Evolutionary conservation across 2,797 vertebrate genomes (phyloP), one percentile per base, ranked within the genome.

Genomic region (Acrocephalus scirpaceus): DNA sequence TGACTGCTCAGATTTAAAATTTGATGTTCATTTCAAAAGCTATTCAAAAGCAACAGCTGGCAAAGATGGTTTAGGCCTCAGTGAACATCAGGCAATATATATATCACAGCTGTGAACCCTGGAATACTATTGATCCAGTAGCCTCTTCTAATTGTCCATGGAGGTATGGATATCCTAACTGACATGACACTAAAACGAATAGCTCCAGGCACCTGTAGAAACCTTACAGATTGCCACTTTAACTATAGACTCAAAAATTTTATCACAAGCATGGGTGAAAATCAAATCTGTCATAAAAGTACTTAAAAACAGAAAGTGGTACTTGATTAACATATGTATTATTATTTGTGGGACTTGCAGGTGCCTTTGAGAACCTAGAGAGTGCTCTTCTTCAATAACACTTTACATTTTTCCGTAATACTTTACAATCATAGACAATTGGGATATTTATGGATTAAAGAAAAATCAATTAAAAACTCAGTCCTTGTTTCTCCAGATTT

Each of bases 391-490:
- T 91, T 93, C 78, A 80, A 21, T 22, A 85, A 47, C 32, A 85
- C 22, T 77, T 86, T 15, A 70, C 11, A 48, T 62, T 88, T 80
- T 80, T 74, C n/a, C 71, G 18, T 58, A 79, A 72, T 4, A 5
- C 44, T 94, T 81, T 66, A 36, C 10, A 81, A 45, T 75, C 44
- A 83, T 32, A 88, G 57, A 86, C 45, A 83, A 71, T n/a, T 17
- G 17, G 47, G 27, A 81, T 70, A 88, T 70, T 78, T 70, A 58
- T 48, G 81, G 36, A 62, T 91, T 79, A 86, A 85, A 82, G 36
- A 79, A 96, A 91, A 92, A 86, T 57, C 72, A 90, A 42, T 77
- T 77, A 94, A 38, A 86, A 96, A 67, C 47, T 67, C 75, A 73
- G 57, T 91, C n/a, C 32, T 88, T 69, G 27, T 13, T 67, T 82